A percentile compares a stretch with the other conserved stretches of the same genome.
Conservation (phyloP, 2,797 vertebrate species). For the Sorex maritimensis region DNA sequence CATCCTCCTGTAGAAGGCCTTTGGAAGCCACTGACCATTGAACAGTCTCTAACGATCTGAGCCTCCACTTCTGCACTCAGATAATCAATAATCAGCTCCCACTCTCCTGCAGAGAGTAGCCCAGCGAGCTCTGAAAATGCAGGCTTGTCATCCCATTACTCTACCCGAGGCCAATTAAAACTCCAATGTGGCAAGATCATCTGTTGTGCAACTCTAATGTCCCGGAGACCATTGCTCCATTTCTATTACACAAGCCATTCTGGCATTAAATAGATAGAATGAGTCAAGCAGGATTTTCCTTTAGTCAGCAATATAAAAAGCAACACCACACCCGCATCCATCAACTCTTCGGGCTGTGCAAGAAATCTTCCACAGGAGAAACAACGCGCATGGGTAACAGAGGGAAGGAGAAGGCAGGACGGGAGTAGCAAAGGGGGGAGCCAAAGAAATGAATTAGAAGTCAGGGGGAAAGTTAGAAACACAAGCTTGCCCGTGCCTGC, state of each 20-base stretch:
- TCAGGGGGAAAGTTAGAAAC: not conserved
- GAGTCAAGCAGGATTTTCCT: constrained; percentile 7
- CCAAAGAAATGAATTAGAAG: not conserved
- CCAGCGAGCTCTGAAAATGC: not conserved
- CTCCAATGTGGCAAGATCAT: not conserved
- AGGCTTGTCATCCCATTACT: not conserved
- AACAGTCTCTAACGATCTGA: not conserved
- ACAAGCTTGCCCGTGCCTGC: not conserved
- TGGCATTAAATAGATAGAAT: constrained; percentile 24
- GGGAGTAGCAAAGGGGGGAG: no score
- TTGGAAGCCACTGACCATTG: not conserved
- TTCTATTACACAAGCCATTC: constrained; percentile 17
- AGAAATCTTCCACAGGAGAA: not conserved
- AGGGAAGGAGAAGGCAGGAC: not conserved
- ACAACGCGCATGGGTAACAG: fast-evolving
- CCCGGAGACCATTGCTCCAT: not conserved
- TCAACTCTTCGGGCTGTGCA: not conserved
- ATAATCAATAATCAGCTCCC: fast-evolving
- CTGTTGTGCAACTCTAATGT: not conserved
- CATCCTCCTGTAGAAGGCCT: not conserved
- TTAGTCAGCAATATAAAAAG: not conserved
- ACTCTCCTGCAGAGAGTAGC: not conserved
- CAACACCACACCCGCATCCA: not conserved
- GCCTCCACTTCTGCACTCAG: not conserved
- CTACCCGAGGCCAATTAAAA: constrained; percentile 33